These are phyloP conservation scores for Alces alces DNA, from an alignment of 2,113 vertebrate species.

Conservation along the genomic window DNA sequence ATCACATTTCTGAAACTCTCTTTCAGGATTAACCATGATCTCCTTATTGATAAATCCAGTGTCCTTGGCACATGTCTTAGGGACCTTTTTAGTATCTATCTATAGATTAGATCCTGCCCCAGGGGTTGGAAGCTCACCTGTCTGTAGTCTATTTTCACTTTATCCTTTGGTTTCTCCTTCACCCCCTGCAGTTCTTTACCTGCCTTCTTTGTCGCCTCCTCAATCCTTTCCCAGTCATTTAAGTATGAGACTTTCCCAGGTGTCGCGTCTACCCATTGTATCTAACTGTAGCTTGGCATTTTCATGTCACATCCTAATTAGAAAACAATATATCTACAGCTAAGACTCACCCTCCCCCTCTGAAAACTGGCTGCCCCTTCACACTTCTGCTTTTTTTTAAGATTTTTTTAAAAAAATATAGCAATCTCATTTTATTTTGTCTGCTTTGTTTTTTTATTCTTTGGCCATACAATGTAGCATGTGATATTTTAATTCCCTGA, in stretches of 20 bases:
- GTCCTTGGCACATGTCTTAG: background rate
- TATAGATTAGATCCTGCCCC: background rate
- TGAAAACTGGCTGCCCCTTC: background rate
- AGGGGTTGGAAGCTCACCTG: background rate
- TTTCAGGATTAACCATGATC: background rate
- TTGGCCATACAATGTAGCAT: background rate
- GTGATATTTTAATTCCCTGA: background rate
- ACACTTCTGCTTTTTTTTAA: background rate
- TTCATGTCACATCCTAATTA: background rate
- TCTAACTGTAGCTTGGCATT: background rate
- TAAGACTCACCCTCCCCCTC: background rate
- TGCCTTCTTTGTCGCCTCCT: background rate
- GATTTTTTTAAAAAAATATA: background rate
- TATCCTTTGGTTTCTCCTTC: background rate
- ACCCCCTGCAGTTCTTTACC: background rate
- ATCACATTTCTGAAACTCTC: background rate
- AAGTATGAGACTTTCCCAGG: background rate
- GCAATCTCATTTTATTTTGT: background rate
- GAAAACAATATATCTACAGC: background rate
- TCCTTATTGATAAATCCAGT: background rate
- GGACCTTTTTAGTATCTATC: background rate
- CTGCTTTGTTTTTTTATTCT: background rate
- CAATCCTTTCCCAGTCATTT: background rate
- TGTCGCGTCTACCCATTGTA: background rate
- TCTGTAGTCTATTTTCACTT: background rate